Conservation (phyloP, 2,888 invertebrate species). For the Luffia ferchaultella region DNA sequence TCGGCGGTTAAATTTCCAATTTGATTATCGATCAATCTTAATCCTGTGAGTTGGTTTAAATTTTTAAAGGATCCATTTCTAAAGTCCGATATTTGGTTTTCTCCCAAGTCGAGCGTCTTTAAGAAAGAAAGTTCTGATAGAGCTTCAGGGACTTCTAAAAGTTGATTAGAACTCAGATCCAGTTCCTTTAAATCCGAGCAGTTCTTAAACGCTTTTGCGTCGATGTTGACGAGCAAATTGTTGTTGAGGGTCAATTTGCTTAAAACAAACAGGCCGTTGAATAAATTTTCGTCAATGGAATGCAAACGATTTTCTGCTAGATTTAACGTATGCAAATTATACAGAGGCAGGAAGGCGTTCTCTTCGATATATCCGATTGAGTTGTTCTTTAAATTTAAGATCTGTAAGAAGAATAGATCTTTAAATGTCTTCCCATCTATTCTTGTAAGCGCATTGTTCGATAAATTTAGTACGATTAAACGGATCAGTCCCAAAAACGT, state of each 20-base stretch:
- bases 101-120: constrained; percentile 89
- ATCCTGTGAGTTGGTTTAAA: constrained; percentile 84
- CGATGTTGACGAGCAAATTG: constrained; percentile 81
- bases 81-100: constrained; percentile 87
- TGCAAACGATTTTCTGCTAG: constrained; percentile 87
- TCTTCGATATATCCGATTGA: constrained; percentile 89
- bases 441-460: constrained; percentile 84
- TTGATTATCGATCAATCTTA: constrained; percentile 89
- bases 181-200: constrained; percentile 89
- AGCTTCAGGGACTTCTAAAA: constrained; percentile 83
- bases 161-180: constrained; percentile 87
- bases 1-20: constrained; percentile 84
- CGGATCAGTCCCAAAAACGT: constrained; percentile 87
- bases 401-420: constrained; percentile 86
- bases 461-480: constrained; percentile 83
- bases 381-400: constrained; percentile 85
- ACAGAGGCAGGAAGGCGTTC: constrained; percentile 85
- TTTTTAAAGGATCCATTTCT: constrained; percentile 86
- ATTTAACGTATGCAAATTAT: constrained; percentile 89
- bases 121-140: constrained; percentile 82
- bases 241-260: constrained; percentile 87
- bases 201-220: constrained; percentile 84
- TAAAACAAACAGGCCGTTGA: constrained; percentile 84
- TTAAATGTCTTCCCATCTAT: constrained; percentile 87
- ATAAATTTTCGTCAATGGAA: constrained; percentile 80